Conservation (phyloP, 2,888 invertebrate species). For the Dilophus febrilis region DNA sequence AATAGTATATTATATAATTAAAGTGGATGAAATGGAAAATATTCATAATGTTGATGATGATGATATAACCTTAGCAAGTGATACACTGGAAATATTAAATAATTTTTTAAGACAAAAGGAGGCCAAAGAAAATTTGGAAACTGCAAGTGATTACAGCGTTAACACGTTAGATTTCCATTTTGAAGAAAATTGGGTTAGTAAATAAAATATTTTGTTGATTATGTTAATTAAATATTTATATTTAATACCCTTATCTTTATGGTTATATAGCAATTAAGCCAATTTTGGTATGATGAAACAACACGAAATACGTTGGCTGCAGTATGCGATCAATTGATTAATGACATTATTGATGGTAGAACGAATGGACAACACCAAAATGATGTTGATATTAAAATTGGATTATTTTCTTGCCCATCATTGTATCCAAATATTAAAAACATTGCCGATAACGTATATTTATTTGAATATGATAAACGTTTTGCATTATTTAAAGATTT, state of each 20-base stretch:
- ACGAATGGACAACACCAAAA: slow-evolving; percentile 19
- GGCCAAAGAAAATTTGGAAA: slow-evolving; percentile 38
- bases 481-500: slow-evolving; percentile 65
- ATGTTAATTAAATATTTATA: not conserved
- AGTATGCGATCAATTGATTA: slow-evolving; percentile 40
- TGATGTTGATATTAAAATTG: slow-evolving; percentile 39
- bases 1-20: too few relatives aligned
- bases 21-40: too few relatives aligned
- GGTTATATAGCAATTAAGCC: slow-evolving; percentile 69
- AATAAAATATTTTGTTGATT: slow-evolving; percentile 1
- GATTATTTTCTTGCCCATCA: slow-evolving; percentile 78
- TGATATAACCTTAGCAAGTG: slow-evolving; percentile 31
- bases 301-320: slow-evolving; percentile 58
- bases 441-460: slow-evolving; percentile 15
- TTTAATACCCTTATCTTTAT: not conserved
- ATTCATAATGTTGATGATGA: too few relatives aligned
- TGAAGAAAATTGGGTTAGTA: slow-evolving; percentile 66
- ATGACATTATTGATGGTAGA: too few relatives aligned
- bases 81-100: slow-evolving; percentile 55
- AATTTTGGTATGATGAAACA: slow-evolving; percentile 86
- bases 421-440: slow-evolving; percentile 51
- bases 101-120: slow-evolving; percentile 61
- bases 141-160: slow-evolving; percentile 31
- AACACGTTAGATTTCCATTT: slow-evolving; percentile 37
- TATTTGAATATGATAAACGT: slow-evolving; percentile 73